A percentile compares a stretch with the other conserved stretches of the same genome.
Conservation (phyloP, 2,888 invertebrate species). For the Clostera curtula region DNA sequence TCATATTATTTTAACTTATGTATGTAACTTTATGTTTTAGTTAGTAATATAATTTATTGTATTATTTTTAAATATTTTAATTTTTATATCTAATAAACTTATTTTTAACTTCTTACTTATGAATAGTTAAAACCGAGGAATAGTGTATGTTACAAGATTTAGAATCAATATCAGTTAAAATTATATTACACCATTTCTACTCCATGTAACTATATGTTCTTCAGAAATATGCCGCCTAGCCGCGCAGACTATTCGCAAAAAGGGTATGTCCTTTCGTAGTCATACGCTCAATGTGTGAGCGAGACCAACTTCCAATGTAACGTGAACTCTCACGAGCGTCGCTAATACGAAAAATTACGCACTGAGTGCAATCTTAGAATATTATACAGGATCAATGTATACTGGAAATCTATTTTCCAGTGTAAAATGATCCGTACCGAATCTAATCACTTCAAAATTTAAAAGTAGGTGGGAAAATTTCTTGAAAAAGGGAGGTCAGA, state of each 20-base stretch:
- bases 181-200: constrained; percentile 13
- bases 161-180: not conserved
- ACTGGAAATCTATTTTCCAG: constrained; percentile 5
- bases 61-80: too few relatives aligned
- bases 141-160: too few relatives aligned
- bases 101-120: too few relatives aligned
- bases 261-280: constrained; percentile 65
- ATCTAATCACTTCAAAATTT: constrained; percentile 21
- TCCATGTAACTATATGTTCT: constrained; percentile 31
- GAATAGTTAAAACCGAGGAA: too few relatives aligned
- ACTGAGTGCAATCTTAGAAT: constrained; percentile 3
- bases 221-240: constrained; percentile 70
- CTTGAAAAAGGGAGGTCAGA: constrained; percentile 17
- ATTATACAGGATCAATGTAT: constrained; percentile 4
- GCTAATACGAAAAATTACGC: constrained; percentile 5
- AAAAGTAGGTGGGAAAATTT: constrained; percentile 14
- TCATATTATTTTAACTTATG: too few relatives aligned
- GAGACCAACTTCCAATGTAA: constrained; percentile 26
- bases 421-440: constrained; percentile 9
- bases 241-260: constrained; percentile 71
- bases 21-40: too few relatives aligned
- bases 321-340: constrained; percentile 17
- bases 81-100: too few relatives aligned
- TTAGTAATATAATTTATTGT: too few relatives aligned
- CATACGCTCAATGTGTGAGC: constrained; percentile 56